Conservation (phyloP, 1,140 invertebrate genomes). For the Zaprionus kolodkinae region DNA sequence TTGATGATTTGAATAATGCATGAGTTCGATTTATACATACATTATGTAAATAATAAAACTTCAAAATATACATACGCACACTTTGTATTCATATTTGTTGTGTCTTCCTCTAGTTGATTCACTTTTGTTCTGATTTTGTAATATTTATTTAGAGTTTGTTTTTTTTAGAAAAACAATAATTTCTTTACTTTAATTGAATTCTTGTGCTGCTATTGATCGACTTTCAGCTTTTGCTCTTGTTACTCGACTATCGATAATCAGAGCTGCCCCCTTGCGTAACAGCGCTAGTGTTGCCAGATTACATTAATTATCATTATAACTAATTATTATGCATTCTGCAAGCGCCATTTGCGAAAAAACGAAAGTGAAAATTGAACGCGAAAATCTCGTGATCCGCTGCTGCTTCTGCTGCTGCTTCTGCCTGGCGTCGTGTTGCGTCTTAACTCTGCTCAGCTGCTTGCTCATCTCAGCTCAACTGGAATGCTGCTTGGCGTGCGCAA, state of each 20-base stretch:
- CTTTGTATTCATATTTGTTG: not conserved
- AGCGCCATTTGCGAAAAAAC: slow-evolving; percentile 40
- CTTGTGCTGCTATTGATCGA: too few species aligned
- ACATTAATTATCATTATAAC: not conserved
- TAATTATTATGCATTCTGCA: slow-evolving; percentile 18
- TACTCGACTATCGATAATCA: too few species aligned
- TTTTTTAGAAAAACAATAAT: not conserved
- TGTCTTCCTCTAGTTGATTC: not conserved
- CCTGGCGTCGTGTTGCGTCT: slow-evolving; percentile 9
- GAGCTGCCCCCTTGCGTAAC: too few species aligned
- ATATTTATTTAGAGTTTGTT: slow-evolving; percentile 27
- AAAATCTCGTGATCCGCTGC: slow-evolving; percentile 65
- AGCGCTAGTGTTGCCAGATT: too few species aligned
- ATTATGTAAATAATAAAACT: not conserved
- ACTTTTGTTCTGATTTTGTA: slow-evolving; percentile 46
- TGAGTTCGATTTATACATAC: not conserved
- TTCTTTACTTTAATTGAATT: too few species aligned
- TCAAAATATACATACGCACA: not conserved
- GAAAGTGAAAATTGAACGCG: slow-evolving; percentile 79
- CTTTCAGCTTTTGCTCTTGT: too few species aligned
- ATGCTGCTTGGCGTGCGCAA: slow-evolving; percentile 43
- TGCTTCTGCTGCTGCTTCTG: not conserved
- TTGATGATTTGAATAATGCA: not conserved
- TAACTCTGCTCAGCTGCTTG: slow-evolving; percentile 1
- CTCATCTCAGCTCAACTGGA: slow-evolving; percentile 32